Evolutionary conservation across 2,888 invertebrate species (phyloP).

Genomic region (Zygaena filipendulae): DNA sequence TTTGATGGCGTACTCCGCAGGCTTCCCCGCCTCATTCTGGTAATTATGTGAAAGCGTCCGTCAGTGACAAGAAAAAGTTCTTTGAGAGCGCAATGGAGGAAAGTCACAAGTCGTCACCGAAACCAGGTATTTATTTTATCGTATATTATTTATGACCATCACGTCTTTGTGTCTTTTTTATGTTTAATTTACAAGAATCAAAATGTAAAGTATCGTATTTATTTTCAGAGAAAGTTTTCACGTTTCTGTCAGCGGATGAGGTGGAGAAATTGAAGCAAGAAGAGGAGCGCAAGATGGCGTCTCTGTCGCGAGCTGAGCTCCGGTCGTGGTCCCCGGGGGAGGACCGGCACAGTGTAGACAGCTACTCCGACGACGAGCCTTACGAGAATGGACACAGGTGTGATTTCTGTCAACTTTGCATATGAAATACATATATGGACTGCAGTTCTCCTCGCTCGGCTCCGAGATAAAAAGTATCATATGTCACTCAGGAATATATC

Average conservation of each 20-base stretch:
- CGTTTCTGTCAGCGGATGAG: conserved; percentile 93
- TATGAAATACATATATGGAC: no score
- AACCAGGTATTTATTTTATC: conserved; percentile 83
- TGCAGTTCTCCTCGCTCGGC: no score
- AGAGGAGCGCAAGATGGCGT: conserved; percentile 90
- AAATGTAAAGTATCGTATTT: no score
- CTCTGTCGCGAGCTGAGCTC: conserved; percentile 73
- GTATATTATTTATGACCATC: no score
- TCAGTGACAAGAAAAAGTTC: conserved; percentile 93
- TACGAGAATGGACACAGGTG: conserved; percentile 60
- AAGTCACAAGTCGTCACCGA: conserved; percentile 85
- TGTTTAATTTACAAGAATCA: background rate
- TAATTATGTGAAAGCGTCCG: conserved; percentile 83
- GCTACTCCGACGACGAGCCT: conserved; percentile 55
- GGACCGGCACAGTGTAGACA: conserved; percentile 66
- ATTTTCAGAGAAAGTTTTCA: conserved; percentile 87
- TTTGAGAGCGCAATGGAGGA: conserved; percentile 97
- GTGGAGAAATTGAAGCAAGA: conserved; percentile 94
- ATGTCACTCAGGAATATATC: no score
- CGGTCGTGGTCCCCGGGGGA: conserved; percentile 58
- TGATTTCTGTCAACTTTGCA: background rate
- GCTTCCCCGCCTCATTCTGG: conserved; percentile 77
- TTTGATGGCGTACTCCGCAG: no score
- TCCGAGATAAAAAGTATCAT: no score
- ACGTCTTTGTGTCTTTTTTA: no score